A percentile compares a stretch with the other conserved stretches of the same genome.
Evolutionary conservation across 2,888 invertebrate genomes (phyloP).

Genomic region (Anticlea derivata): DNA sequence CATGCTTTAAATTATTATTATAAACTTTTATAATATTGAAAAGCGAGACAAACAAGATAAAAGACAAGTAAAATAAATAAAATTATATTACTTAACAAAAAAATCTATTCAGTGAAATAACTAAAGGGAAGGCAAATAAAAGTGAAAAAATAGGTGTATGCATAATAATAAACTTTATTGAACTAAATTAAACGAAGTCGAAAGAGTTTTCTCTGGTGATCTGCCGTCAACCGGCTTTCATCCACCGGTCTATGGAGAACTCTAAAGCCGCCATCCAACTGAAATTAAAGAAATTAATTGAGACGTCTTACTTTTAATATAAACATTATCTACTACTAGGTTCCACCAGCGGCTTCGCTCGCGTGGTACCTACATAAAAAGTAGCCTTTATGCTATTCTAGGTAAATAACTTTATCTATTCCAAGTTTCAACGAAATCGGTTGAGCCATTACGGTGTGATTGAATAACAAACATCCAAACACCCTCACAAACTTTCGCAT

Average conservation of each 20-base stretch:
- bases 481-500: too few relatives aligned
- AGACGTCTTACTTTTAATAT: too few relatives aligned
- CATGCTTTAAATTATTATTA: conserved; percentile 22
- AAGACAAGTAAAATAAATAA: background rate
- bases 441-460: too few relatives aligned
- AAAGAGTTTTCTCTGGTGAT: conserved; percentile 58
- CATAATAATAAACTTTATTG: conserved; percentile 49
- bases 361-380: too few relatives aligned
- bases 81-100: conserved; percentile 4
- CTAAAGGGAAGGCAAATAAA: conserved; percentile 5
- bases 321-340: too few relatives aligned
- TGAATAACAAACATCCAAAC: too few relatives aligned
- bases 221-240: conserved; percentile 88
- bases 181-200: conserved; percentile 64
- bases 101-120: too few relatives aligned
- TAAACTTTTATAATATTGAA: background rate
- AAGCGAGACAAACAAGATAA: background rate
- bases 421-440: too few relatives aligned
- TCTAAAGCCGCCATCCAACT: conserved; percentile 97
- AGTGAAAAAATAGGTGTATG: conserved; percentile 13
- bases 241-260: conserved; percentile 97
- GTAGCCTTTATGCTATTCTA: too few relatives aligned
- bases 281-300: conserved; percentile 51
- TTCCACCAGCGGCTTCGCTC: too few relatives aligned
- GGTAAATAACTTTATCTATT: too few relatives aligned